A percentile compares a stretch with the other conserved stretches of the same genome.
Conservation (phyloP, 1,140 invertebrate species). For the Paracyclopina nana region DNA sequence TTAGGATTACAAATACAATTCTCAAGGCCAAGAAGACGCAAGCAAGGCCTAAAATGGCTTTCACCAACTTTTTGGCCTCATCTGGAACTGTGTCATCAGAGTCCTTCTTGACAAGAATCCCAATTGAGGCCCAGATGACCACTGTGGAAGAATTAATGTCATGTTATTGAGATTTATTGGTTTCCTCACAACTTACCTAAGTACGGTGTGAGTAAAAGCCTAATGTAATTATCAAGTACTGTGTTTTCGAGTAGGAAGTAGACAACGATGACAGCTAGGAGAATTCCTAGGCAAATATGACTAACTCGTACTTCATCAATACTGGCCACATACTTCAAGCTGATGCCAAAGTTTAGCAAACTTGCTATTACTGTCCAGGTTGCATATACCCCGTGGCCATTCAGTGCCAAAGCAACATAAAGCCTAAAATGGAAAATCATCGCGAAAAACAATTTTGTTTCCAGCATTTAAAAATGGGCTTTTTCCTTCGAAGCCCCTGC, state of each 20-base stretch:
- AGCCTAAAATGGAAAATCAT: not conserved
- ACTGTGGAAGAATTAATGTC: too few relatives aligned
- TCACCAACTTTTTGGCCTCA: too few relatives aligned
- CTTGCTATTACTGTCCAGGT: not conserved
- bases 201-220: not conserved
- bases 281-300: not conserved
- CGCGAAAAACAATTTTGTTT: too few relatives aligned
- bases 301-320: not conserved
- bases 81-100: too few relatives aligned
- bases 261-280: not conserved
- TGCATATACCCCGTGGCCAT: not conserved
- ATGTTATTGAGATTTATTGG: too few relatives aligned
- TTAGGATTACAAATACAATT: too few relatives aligned
- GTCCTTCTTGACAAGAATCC: too few relatives aligned
- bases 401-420: not conserved
- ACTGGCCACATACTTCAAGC: not conserved
- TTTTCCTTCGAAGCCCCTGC: too few relatives aligned
- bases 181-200: not conserved
- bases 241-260: not conserved
- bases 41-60: too few relatives aligned
- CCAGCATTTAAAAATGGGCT: too few relatives aligned
- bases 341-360: not conserved
- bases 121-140: too few relatives aligned
- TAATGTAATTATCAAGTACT: not conserved
- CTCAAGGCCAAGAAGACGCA: too few relatives aligned